phyloP scores from a whole-genome alignment of 2,888 invertebrate species.

The Coelopa pilipes region DNA sequence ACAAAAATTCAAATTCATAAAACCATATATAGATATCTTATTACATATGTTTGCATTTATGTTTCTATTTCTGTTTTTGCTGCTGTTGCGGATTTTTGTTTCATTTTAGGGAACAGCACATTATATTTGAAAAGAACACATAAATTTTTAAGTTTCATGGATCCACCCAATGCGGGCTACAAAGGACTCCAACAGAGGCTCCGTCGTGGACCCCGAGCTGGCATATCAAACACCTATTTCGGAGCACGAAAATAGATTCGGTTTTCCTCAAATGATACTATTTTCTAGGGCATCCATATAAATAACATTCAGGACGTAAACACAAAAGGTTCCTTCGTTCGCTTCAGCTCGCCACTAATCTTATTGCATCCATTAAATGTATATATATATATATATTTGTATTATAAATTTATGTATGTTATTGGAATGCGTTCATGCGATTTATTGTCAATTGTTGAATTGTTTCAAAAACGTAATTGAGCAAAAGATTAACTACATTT shows the following conservation, averaged over 20 bases:
- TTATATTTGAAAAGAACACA: background rate
- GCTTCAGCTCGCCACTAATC: background rate
- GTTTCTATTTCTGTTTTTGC: no score
- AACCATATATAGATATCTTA: no score
- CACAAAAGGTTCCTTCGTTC: constrained; percentile 22
- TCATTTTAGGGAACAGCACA: no score
- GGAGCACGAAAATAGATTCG: no score
- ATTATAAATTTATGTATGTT: constrained; percentile 21
- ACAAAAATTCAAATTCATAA: no score
- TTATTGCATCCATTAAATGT: background rate
- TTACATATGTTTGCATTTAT: no score
- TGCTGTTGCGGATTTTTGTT: no score
- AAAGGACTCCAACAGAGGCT: no score
- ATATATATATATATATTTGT: constrained; percentile 9
- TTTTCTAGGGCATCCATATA: constrained; percentile 35
- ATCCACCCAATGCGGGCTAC: no score
- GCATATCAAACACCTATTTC: no score
- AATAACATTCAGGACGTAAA: constrained; percentile 34
- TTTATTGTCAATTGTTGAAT: constrained; percentile 48
- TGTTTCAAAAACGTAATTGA: constrained; percentile 44
- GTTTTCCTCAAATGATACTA: background rate
- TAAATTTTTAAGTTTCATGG: background rate
- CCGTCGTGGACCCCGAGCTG: no score
- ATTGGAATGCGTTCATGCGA: constrained; percentile 29
- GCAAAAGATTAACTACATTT: constrained; percentile 45